phyloP scores from a whole-genome alignment of 2,888 invertebrate genomes.

The Ligdia adustata region DNA sequence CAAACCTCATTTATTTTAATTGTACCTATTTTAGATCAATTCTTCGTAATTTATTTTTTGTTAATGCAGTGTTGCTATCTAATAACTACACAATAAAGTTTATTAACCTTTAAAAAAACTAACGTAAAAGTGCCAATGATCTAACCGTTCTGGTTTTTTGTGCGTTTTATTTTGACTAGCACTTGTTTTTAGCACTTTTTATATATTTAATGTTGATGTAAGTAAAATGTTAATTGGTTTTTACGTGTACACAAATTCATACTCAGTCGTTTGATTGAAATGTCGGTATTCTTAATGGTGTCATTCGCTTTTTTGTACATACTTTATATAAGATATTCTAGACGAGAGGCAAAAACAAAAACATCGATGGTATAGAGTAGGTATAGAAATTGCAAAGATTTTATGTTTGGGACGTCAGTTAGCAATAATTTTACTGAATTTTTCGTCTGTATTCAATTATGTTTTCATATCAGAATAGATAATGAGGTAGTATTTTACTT shows the following conservation, averaged over 20 bases:
- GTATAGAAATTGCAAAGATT: too few relatives aligned
- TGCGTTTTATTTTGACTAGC: not conserved
- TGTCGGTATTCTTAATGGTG: not conserved
- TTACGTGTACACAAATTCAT: not conserved
- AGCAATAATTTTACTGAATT: too few relatives aligned
- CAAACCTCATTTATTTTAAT: not conserved
- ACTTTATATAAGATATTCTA: too few relatives aligned
- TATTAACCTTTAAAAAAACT: not conserved
- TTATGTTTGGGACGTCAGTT: too few relatives aligned
- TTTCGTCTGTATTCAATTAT: too few relatives aligned
- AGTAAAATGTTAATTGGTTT: slow-evolving; percentile 4
- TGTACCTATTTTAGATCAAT: not conserved
- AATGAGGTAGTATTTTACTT: too few relatives aligned
- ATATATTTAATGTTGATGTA: slow-evolving; percentile 1
- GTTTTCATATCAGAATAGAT: too few relatives aligned
- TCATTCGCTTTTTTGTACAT: too few relatives aligned
- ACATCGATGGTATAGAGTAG: too few relatives aligned
- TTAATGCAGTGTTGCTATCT: not conserved
- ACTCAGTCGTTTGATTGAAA: not conserved
- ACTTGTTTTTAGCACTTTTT: slow-evolving; percentile 9
- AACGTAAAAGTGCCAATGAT: not conserved
- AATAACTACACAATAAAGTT: not conserved
- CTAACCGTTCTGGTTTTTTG: not conserved
- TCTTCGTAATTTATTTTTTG: not conserved
- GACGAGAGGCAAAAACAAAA: too few relatives aligned